These are phyloP conservation scores for Hyles vespertilio DNA, from an alignment of 1,140 invertebrate genomes.

Conservation along the genomic window DNA sequence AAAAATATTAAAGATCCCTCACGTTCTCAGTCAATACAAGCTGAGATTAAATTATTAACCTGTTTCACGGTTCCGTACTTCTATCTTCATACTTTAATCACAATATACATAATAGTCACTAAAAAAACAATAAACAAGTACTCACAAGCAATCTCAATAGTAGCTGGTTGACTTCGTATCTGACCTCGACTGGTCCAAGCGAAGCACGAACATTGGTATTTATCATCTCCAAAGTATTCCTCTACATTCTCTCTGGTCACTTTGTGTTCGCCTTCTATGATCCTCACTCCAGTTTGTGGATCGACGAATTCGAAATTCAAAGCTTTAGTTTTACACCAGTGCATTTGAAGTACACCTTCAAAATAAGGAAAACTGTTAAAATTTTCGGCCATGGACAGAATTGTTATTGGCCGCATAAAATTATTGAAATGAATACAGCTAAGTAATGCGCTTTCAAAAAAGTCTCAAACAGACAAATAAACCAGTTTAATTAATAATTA, in stretches of 20 bases:
- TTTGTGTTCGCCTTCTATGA: slow-evolving; percentile 90
- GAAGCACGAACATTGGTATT: slow-evolving; percentile 92
- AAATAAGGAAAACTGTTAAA: slow-evolving; percentile 15
- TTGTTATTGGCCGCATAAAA: too few relatives aligned
- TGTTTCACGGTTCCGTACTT: too few relatives aligned
- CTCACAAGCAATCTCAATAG: slow-evolving; percentile 93
- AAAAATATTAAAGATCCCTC: too few relatives aligned
- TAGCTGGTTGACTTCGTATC: slow-evolving; percentile 88
- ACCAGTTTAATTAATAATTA: too few relatives aligned
- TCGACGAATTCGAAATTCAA: slow-evolving; percentile 80
- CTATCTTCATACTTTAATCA: too few relatives aligned
- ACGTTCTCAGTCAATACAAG: too few relatives aligned
- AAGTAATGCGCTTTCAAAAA: too few relatives aligned
- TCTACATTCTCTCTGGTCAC: slow-evolving; percentile 91
- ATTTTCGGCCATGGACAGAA: too few relatives aligned
- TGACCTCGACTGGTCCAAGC: slow-evolving; percentile 87
- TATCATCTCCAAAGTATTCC: slow-evolving; percentile 91
- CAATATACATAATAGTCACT: neutral
- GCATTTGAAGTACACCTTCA: slow-evolving; percentile 86
- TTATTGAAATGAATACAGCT: too few relatives aligned
- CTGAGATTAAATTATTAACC: too few relatives aligned
- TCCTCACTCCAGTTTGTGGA: slow-evolving; percentile 88
- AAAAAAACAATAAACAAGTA: slow-evolving; percentile 43
- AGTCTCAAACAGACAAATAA: too few relatives aligned
- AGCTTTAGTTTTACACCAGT: slow-evolving; percentile 82